These are phyloP conservation scores for Centruroides sculpturatus DNA, from an alignment of 1,140 invertebrate species.

Conservation along the genomic window DNA sequence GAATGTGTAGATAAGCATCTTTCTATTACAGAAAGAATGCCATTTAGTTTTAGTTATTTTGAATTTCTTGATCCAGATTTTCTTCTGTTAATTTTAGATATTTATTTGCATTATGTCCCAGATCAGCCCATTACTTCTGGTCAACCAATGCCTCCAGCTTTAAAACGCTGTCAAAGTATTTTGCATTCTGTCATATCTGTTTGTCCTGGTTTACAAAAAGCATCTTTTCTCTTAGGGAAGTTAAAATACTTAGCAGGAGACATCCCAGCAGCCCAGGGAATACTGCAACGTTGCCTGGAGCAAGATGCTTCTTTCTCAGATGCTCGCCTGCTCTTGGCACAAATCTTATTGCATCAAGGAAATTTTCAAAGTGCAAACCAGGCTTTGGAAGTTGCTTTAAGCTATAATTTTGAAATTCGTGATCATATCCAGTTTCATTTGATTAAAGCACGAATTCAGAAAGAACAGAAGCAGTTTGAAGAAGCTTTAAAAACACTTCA, in stretches of 20 bases:
- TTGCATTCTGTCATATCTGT: slow-evolving; percentile 56
- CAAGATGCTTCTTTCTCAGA: slow-evolving; percentile 59
- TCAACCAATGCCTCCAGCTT: slow-evolving; percentile 30
- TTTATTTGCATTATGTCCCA: slow-evolving; percentile 59
- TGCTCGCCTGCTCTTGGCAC: slow-evolving; percentile 72
- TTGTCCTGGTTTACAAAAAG: slow-evolving; percentile 63
- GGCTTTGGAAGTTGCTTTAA: slow-evolving; percentile 70
- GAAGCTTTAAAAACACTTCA: slow-evolving; percentile 52
- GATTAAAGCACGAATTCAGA: slow-evolving; percentile 65
- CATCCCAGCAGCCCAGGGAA: slow-evolving; percentile 24
- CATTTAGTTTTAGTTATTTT: slow-evolving; percentile 61
- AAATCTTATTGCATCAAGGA: slow-evolving; percentile 44
- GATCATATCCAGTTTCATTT: slow-evolving; percentile 83
- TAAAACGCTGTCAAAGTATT: slow-evolving; percentile 44
- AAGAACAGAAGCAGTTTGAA: slow-evolving; percentile 51
- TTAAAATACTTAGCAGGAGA: slow-evolving; percentile 44
- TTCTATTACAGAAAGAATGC: slow-evolving; percentile 31
- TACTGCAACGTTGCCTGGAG: slow-evolving; percentile 55
- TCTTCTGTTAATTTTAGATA: slow-evolving; percentile 56
- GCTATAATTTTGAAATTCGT: slow-evolving; percentile 57
- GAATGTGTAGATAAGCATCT: slow-evolving; percentile 54
- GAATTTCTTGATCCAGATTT: slow-evolving; percentile 69
- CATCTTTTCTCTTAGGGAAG: slow-evolving; percentile 58
- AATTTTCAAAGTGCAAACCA: slow-evolving; percentile 64
- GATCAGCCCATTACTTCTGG: slow-evolving; percentile 35